These are phyloP conservation scores for Euborellia annulipes DNA, from an alignment of 1,140 invertebrate genomes.

Conservation along the genomic window DNA sequence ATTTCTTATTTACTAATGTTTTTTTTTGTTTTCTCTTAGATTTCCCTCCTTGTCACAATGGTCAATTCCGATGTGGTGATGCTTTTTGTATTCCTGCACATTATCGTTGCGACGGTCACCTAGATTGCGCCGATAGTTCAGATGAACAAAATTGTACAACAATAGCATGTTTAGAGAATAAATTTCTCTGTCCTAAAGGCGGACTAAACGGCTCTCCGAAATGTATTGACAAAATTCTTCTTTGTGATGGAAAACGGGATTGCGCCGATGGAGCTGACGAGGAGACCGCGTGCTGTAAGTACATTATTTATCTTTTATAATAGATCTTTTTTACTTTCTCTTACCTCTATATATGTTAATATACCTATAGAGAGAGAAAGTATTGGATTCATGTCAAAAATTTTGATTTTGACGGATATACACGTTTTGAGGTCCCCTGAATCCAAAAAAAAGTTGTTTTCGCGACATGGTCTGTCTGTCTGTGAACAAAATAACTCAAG, in stretches of 20 bases:
- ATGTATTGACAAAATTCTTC: constrained; percentile 72
- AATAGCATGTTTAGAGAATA: constrained; percentile 77
- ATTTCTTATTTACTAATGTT: too few species aligned
- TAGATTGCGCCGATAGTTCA: constrained; percentile 70
- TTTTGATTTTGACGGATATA: too few species aligned
- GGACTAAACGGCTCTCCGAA: constrained; percentile 48
- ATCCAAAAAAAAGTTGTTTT: too few species aligned
- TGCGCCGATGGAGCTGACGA: constrained; percentile 86
- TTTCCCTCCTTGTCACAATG: constrained; percentile 76
- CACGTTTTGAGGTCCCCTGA: too few species aligned
- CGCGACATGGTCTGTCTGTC: too few species aligned
- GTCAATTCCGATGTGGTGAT: constrained; percentile 87
- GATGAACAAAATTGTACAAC: constrained; percentile 83
- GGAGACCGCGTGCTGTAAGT: constrained; percentile 73
- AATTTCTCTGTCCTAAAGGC: constrained; percentile 77
- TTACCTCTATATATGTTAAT: neutral
- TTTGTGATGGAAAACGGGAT: constrained; percentile 81
- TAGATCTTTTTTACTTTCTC: too few species aligned
- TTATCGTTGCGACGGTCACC: constrained; percentile 67
- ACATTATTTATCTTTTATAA: neutral
- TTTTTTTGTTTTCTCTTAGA: constrained; percentile 31
- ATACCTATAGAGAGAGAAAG: neutral
- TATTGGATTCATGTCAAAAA: too few species aligned
- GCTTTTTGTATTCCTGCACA: constrained; percentile 77
- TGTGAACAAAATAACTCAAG: too few species aligned